Conservation (phyloP, 2,888 invertebrate genomes). For the Clepsis dumicolana region DNA sequence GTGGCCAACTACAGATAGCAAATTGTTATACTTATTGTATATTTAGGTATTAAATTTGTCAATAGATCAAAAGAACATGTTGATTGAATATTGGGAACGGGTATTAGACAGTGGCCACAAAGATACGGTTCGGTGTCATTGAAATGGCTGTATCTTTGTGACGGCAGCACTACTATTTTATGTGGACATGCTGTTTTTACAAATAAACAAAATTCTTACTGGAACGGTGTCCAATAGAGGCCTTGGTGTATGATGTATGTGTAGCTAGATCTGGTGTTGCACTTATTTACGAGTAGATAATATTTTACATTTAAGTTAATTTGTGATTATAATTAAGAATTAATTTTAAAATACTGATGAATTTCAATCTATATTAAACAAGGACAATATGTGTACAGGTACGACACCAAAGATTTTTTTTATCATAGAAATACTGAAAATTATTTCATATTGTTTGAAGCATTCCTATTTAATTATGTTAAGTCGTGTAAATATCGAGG, state of each 20-base stretch:
- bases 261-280: conserved; percentile 53
- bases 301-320: conserved; percentile 48
- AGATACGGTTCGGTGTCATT: background rate
- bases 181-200: background rate
- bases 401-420: conserved; percentile 48
- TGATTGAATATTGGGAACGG: too few species aligned
- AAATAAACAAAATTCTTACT: background rate
- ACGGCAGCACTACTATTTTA: background rate
- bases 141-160: background rate
- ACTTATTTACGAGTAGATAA: conserved; percentile 49
- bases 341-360: conserved; percentile 52
- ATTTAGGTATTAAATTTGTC: too few species aligned
- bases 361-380: conserved; percentile 51
- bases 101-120: background rate
- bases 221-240: background rate
- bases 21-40: too few species aligned
- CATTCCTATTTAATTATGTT: conserved; percentile 34
- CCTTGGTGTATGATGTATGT: conserved; percentile 43
- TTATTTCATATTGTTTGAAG: conserved; percentile 16
- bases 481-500: conserved; percentile 28
- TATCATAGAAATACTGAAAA: conserved; percentile 32
- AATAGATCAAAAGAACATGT: too few species aligned
- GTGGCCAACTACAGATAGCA: too few species aligned
- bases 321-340: conserved; percentile 50
- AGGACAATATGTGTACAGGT: conserved; percentile 69